phyloP scores from a whole-genome alignment of 2,113 vertebrate genomes.

The Cichladusa arquata region DNA sequence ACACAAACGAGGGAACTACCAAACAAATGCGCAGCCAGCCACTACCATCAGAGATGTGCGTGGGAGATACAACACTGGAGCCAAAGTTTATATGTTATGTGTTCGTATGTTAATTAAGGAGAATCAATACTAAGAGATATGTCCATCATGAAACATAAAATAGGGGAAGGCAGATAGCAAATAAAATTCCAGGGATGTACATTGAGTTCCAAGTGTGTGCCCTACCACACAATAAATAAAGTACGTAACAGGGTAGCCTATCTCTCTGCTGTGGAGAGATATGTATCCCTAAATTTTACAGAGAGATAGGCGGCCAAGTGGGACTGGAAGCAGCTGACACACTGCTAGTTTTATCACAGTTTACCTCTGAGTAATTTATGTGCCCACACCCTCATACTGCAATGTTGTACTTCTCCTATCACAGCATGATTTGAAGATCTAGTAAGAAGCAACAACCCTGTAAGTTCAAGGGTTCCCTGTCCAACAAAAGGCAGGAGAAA shows the following conservation, averaged over 20 bases:
- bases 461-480: not conserved
- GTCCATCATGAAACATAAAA: not conserved
- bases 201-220: not conserved
- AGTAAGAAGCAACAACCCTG: not conserved
- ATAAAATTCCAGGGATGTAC: not conserved
- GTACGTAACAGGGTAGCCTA: not conserved
- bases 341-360: not conserved
- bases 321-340: not conserved
- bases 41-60: not conserved
- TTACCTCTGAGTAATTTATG: not conserved
- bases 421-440: not conserved
- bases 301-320: not conserved
- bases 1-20: not conserved
- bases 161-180: not conserved
- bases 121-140: not conserved
- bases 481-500: not conserved
- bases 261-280: not conserved
- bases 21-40: not conserved
- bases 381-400: not conserved
- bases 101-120: not conserved
- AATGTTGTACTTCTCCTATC: not conserved
- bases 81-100: not conserved
- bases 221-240: not conserved
- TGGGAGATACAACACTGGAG: accelerated
- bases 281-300: not conserved